Conservation (phyloP, 2,113 vertebrate species). For the Microtus oregoni region DNA sequence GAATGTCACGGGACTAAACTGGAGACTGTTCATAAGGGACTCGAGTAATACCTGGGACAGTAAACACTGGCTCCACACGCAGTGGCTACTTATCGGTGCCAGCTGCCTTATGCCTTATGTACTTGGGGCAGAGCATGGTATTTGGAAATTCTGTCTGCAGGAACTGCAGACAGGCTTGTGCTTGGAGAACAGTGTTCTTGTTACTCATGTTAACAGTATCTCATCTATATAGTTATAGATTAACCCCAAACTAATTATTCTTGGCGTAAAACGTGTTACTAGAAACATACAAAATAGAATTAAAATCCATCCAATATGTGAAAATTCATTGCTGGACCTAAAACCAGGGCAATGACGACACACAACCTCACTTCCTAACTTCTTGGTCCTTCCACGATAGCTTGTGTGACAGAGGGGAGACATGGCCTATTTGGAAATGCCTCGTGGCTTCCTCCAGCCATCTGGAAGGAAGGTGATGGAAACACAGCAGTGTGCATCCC, state of each 20-base stretch:
- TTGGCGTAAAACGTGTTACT: too few relatives aligned
- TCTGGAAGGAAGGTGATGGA: background rate
- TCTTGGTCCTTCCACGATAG: background rate
- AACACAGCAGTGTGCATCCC: accelerated
- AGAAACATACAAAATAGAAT: too few relatives aligned
- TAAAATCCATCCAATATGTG: too few relatives aligned
- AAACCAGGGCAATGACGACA: background rate
- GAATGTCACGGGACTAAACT: background rate
- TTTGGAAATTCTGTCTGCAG: accelerated
- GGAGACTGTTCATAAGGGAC: accelerated
- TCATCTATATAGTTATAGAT: too few relatives aligned
- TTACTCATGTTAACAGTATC: too few relatives aligned
- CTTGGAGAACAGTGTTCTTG: too few relatives aligned
- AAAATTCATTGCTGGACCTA: too few relatives aligned
- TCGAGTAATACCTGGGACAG: background rate
- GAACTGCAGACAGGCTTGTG: accelerated
- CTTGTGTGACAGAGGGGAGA: background rate
- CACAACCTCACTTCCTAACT: background rate
- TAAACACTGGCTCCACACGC: accelerated
- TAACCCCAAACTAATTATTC: too few relatives aligned
- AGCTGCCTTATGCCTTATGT: background rate
- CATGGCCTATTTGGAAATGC: background rate
- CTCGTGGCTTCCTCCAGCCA: background rate
- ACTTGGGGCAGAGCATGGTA: background rate
- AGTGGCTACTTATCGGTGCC: accelerated